These are phyloP conservation scores for Formica aserva DNA, from an alignment of 2,888 invertebrate species.

Conservation along the genomic window DNA sequence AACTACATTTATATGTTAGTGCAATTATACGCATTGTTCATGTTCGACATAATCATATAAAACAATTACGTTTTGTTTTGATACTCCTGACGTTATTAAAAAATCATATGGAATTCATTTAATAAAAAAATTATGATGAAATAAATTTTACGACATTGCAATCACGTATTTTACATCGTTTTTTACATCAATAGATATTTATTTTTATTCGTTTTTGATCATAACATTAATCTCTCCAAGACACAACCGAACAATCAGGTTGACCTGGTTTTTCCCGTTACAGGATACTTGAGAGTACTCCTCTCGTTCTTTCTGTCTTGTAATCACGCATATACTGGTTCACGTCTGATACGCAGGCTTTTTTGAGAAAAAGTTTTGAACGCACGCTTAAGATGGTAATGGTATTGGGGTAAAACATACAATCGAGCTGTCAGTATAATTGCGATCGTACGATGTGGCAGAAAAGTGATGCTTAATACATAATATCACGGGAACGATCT, in stretches of 20 bases:
- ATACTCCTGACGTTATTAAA: neutral
- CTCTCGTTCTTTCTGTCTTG: neutral
- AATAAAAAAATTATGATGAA: neutral
- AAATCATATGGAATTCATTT: neutral
- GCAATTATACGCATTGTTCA: neutral
- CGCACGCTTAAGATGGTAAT: constrained; percentile 12
- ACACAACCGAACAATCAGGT: neutral
- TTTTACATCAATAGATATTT: neutral
- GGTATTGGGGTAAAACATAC: neutral
- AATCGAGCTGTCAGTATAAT: neutral
- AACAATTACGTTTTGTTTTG: neutral
- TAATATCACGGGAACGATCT: neutral
- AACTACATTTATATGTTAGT: neutral
- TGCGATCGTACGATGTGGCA: neutral
- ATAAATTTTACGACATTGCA: neutral
- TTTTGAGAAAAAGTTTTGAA: neutral
- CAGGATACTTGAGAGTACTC: neutral
- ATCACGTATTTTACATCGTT: neutral
- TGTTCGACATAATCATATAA: neutral
- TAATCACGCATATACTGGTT: neutral
- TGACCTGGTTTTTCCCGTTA: constrained; percentile 4
- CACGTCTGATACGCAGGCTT: neutral
- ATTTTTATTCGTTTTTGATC: neutral
- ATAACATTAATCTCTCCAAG: neutral
- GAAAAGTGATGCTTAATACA: constrained; percentile 4